These are phyloP conservation scores for Listronotus bonariensis DNA, from an alignment of 1,140 invertebrate genomes.

Conservation along the genomic window DNA sequence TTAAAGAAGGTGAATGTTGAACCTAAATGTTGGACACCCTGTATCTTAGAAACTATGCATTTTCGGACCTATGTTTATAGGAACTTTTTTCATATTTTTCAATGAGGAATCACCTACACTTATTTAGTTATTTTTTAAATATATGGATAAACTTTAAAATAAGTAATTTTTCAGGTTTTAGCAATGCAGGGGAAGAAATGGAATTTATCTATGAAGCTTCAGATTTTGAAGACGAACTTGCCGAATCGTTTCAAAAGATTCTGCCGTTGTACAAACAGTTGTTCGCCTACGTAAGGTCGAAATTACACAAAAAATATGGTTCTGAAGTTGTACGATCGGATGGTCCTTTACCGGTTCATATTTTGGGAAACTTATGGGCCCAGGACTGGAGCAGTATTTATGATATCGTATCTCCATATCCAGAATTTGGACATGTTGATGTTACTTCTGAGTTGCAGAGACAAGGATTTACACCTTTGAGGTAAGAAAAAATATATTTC, in stretches of 20 bases:
- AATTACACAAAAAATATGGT: slow-evolving; percentile 72
- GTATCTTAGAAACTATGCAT: no score
- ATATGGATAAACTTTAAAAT: no score
- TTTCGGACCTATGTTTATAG: no score
- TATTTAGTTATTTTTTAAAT: no score
- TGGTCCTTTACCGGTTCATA: slow-evolving; percentile 76
- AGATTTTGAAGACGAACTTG: slow-evolving; percentile 70
- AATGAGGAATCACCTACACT: no score
- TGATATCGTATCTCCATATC: slow-evolving; percentile 78
- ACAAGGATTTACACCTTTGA: slow-evolving; percentile 72
- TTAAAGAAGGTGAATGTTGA: no score
- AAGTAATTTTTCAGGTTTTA: slow-evolving; percentile 62
- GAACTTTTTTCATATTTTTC: no score
- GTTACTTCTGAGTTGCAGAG: slow-evolving; percentile 75
- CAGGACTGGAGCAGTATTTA: slow-evolving; percentile 83
- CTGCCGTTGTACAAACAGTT: slow-evolving; percentile 83
- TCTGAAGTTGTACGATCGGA: slow-evolving; percentile 65
- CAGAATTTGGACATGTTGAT: slow-evolving; percentile 71
- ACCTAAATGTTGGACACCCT: no score
- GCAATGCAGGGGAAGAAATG: slow-evolving; percentile 79
- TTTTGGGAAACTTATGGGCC: slow-evolving; percentile 84
- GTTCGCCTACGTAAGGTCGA: slow-evolving; percentile 80
- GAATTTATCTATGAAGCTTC: slow-evolving; percentile 70
- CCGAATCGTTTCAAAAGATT: slow-evolving; percentile 72
- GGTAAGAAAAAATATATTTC: no score